A percentile compares a stretch with the other conserved stretches of the same genome.
phyloP scores from a whole-genome alignment of 2,888 invertebrate genomes.

The Trimorus sp. region DNA sequence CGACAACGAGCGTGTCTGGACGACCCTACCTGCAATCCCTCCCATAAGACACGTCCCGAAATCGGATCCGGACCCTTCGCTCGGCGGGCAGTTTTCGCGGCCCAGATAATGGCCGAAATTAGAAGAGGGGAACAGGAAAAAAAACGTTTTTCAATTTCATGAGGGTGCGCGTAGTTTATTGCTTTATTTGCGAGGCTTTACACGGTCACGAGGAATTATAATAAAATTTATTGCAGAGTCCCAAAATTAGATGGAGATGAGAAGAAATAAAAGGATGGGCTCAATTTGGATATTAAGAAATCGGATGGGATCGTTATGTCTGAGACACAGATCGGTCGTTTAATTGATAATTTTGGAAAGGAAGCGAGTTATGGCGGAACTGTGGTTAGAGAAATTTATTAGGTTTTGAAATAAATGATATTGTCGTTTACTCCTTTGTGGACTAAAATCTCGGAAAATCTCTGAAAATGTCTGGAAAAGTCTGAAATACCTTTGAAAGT shows the following conservation, averaged over 20 bases:
- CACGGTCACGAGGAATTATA: slow-evolving; percentile 1
- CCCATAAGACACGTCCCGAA: slow-evolving; percentile 63
- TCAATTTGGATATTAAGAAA: no score
- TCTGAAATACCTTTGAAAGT: no score
- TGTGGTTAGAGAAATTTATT: no score
- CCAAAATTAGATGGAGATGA: not conserved
- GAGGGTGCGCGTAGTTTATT: slow-evolving; percentile 16
- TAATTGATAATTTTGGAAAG: no score
- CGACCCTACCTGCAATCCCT: slow-evolving; percentile 69
- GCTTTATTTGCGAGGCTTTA: slow-evolving; percentile 27
- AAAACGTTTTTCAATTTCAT: slow-evolving; percentile 51
- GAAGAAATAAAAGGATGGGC: no score
- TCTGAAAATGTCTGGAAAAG: no score
- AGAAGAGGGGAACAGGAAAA: slow-evolving; percentile 14
- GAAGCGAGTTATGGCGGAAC: no score
- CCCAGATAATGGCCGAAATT: slow-evolving; percentile 31
- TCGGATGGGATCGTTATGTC: no score
- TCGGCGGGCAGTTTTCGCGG: slow-evolving; percentile 26
- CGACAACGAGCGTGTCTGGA: slow-evolving; percentile 80
- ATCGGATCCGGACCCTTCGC: slow-evolving; percentile 41
- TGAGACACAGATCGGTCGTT: no score
- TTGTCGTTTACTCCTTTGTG: no score
- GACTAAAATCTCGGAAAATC: no score
- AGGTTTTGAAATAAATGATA: no score
- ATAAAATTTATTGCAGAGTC: not conserved